Base-by-base conservation (phyloP, 2,888 invertebrate species). In the Lasiommata megera region DNA sequence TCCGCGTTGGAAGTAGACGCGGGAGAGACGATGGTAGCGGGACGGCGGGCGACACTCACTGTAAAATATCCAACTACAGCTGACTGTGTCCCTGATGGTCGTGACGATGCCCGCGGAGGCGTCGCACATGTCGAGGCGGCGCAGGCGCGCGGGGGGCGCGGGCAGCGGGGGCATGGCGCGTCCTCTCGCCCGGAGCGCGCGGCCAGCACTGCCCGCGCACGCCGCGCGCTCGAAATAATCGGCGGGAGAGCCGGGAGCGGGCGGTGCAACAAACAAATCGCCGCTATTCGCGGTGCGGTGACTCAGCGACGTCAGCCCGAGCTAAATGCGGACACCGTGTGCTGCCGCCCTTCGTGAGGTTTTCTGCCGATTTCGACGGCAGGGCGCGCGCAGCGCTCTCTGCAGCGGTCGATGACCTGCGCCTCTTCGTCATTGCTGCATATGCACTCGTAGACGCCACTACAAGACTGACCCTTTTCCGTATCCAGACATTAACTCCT, bases 51-150 rank as follows among this genome's bases (percentile, higher is more conserved):
- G 80, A 86, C 85, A 90, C 91, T 93, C 94, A 93, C 94, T 94
- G 88, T 94, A 94, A 82, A 94, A 93, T 88, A 94, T 94, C 94
- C 94, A 94, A 91, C 94, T 94, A 84, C 94, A 93, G 88, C 93
- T 94, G 84, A 94, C 91, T 67, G 87, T 93, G 88, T 94, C 93
- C 78, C 93, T 93, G 81, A 92, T 82, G 78, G 93, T 91, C 79
- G 92, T 92, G 83, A 93, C 91, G 79, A 93, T 84, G 76, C 88
- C 89, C 70, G 89, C 83, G 70, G 93, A 85, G 70, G 93, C 92
- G 79, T 92, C 92, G 73, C 93, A 92, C 71, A 78, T 74, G 79
- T 76, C 78, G 71, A 71, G 76, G 72, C 80, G 82, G 70, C 76
- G 80, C 64, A 74, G 76, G 73, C 80, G 82, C 72, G 71, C 69